Evolutionary conservation across 2,797 vertebrate species (phyloP), one percentile per base, ranked within the genome.

Genomic region (Aldrovandia affinis): DNA sequence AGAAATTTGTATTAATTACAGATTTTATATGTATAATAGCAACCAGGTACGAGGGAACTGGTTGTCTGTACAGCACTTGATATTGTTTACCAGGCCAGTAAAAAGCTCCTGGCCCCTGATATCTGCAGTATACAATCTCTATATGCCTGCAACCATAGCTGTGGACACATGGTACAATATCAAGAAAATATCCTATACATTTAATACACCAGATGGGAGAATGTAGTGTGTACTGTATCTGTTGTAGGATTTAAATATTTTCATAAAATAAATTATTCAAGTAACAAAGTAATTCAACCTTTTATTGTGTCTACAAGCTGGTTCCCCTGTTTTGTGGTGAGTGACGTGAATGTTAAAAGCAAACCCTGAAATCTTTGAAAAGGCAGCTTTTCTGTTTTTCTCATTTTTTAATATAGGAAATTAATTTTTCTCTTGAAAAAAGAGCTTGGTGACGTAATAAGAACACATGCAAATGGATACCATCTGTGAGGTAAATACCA

Each of bases 401-500:
- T 88, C 85, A 89, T 90, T 89, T 86, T 88, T 85, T 88, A 84
- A 42, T 82, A 65, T 78, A 88, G 89, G 87, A 89, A 90, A 89
- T 90, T 82, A 88, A 86, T 88, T 88, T 87, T 89, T 86, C 82
- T 88, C 82, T n/a, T n/a, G n/a, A n/a, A n/a, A n/a, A n/a, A n/a
- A 84, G 78, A 84, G 83, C 83, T 85, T 79, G 54, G 88, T 89
- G 86, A 89, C 84, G 89, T 89, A 88, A 88, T 86, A 88, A 81
- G 57, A 78, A 86, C 80, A 84, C 78, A 84, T 33, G 77, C 86
- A 88, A 87, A 86, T 50, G 28, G 81, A 63, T 50, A 83, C 89
- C 88, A 90, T 90, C 85, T 91, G 90, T 86, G 83, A 89, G 89
- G 85, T 84, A 88, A 89, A 89, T 91, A 86, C 86, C 70, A 8